Conservation (phyloP, 2,797 vertebrate genomes). For the Vireo griseus region DNA sequence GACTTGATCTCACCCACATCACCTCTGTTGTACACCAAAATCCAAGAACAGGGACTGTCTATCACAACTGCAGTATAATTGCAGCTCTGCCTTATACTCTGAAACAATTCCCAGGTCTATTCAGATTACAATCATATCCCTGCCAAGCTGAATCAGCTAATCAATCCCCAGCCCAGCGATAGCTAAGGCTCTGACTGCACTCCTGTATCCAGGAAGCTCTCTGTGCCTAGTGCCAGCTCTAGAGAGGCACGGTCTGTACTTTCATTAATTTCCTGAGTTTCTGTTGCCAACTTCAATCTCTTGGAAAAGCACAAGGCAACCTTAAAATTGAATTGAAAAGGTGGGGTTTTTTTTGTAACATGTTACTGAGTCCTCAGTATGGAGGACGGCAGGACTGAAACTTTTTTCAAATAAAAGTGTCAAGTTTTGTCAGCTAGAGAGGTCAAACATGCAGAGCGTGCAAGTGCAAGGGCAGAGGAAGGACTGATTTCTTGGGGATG, state of each 20-base stretch:
- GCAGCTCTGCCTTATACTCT: neutral
- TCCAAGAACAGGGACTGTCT: neutral
- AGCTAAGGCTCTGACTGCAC: neutral
- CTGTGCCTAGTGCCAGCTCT: neutral
- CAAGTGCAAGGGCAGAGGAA: neutral
- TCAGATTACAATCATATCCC: neutral
- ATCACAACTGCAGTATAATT: fast-evolving
- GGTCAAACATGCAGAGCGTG: neutral
- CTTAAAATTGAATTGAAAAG: neutral
- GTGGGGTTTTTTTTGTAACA: neutral
- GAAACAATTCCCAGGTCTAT: neutral
- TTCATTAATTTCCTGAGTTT: conserved; percentile 8
- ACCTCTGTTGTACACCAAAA: neutral
- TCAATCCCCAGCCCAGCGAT: fast-evolving
- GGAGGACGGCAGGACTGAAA: neutral
- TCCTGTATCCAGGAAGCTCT: neutral
- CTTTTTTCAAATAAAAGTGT: neutral
- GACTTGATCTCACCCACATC: neutral
- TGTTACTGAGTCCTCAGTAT: neutral
- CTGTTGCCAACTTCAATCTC: neutral
- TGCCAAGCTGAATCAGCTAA: neutral
- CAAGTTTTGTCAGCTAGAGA: neutral
- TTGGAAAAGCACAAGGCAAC: neutral
- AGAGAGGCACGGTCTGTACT: neutral
- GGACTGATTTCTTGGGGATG: neutral